These are phyloP conservation scores for Panurus biarmicus DNA, from an alignment of 2,113 vertebrate species.

Conservation along the genomic window DNA sequence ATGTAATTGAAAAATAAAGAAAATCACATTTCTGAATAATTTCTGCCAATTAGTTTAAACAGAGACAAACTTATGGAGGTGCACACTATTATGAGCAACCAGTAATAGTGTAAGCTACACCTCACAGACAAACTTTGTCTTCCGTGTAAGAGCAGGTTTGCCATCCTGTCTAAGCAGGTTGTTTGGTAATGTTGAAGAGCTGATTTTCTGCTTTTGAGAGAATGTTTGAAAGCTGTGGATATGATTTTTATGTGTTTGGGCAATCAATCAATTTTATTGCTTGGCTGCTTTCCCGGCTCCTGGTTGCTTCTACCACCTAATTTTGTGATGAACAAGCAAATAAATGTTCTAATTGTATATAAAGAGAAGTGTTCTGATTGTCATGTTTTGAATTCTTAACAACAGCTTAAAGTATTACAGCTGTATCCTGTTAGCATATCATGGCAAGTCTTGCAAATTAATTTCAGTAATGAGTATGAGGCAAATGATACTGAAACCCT, in stretches of 20 bases:
- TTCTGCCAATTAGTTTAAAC: not conserved
- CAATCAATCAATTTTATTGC: conserved; percentile 47
- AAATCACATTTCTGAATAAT: not conserved
- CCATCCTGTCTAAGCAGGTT: conserved; percentile 1
- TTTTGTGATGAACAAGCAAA: conserved; percentile 22
- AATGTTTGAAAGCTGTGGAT: conserved; percentile 36
- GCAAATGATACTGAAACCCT: conserved; percentile 2
- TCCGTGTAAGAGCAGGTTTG: not conserved
- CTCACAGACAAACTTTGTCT: not conserved
- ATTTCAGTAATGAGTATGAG: conserved; percentile 2
- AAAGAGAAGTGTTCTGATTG: conserved; percentile 26
- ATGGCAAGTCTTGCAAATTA: conserved; percentile 34
- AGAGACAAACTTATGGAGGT: not conserved
- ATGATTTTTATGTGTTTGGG: conserved; percentile 20
- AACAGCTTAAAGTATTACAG: conserved; percentile 19
- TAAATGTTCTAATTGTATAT: conserved; percentile 15
- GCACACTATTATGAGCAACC: not conserved
- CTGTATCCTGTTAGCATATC: conserved; percentile 13
- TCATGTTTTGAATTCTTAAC: conserved; percentile 48
- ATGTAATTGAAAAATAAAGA: not conserved
- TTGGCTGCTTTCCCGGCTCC: conserved; percentile 40
- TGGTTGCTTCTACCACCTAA: conserved; percentile 32
- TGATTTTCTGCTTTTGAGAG: conserved; percentile 38
- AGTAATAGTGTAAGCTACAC: not conserved
- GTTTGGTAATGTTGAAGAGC: conserved; percentile 2